Evolutionary conservation across 2,797 vertebrate species (phyloP).

Genomic region (Dryobates pubescens): DNA sequence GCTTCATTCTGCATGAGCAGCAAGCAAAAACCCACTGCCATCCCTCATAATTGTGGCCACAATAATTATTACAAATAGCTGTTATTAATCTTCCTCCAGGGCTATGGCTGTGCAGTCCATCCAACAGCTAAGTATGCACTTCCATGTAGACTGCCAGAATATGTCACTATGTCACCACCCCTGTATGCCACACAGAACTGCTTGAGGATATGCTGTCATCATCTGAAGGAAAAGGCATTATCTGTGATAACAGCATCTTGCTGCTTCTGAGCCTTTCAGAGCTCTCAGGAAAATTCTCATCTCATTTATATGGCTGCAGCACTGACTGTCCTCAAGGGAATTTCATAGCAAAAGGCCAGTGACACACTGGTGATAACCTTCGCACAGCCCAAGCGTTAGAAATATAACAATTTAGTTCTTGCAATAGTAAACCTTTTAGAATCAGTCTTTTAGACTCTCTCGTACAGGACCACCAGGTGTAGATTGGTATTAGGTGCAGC

Average conservation of each 20-base stretch:
- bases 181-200: fast-evolving
- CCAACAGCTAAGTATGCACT: not conserved
- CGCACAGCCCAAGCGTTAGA: not conserved
- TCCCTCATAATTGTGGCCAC: not conserved
- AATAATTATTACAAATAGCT: not conserved
- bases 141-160: not conserved
- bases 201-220: not conserved
- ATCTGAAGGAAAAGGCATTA: not conserved
- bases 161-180: not conserved
- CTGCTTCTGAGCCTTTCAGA: not conserved
- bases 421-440: not conserved
- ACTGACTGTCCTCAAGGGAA: not conserved
- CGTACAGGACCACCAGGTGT: not conserved
- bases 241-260: not conserved
- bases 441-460: not conserved
- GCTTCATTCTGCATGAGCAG: not conserved
- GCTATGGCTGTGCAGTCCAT: not conserved
- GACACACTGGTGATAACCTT: not conserved
- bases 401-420: not conserved
- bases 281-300: not conserved
- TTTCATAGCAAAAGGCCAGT: not conserved
- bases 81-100: not conserved
- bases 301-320: not conserved
- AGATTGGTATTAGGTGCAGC: not conserved
- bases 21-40: not conserved